Percentiles rank a stretch among this genome's conserved stretches.
phyloP scores from a whole-genome alignment of 2,797 vertebrate genomes.

The Microhierax caerulescens region DNA sequence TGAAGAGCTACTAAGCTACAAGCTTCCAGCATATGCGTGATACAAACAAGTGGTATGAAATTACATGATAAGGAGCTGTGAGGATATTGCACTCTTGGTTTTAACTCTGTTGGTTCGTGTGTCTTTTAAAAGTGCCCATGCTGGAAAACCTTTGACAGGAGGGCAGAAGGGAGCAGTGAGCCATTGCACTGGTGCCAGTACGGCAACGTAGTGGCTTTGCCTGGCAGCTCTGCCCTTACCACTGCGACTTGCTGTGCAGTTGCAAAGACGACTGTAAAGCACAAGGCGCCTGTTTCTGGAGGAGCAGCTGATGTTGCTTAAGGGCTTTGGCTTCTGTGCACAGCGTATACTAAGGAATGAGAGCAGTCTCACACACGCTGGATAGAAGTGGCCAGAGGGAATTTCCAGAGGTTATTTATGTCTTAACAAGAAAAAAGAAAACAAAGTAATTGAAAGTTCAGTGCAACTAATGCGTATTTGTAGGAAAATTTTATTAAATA shows the following conservation, averaged over 20 bases:
- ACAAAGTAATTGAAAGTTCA: neutral
- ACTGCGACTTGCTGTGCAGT: neutral
- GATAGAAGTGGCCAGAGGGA: neutral
- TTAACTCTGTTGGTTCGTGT: neutral
- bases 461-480: neutral
- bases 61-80: fast-evolving
- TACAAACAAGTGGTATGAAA: neutral
- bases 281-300: neutral
- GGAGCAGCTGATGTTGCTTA: neutral
- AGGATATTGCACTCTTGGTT: neutral
- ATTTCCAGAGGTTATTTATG: neutral
- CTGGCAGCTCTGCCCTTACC: neutral
- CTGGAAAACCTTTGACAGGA: neutral
- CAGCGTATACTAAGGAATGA: neutral
- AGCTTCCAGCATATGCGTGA: fast-evolving
- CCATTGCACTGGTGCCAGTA: fast-evolving
- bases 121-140: neutral
- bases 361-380: fast-evolving
- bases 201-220: neutral
- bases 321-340: neutral
- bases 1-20: neutral
- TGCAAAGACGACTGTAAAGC: neutral
- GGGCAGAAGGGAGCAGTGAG: neutral
- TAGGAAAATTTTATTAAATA: neutral
- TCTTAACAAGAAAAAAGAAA: neutral